These are phyloP conservation scores for Anguilla marmorata DNA, from an alignment of 2,797 vertebrate genomes.

Conservation along the genomic window DNA sequence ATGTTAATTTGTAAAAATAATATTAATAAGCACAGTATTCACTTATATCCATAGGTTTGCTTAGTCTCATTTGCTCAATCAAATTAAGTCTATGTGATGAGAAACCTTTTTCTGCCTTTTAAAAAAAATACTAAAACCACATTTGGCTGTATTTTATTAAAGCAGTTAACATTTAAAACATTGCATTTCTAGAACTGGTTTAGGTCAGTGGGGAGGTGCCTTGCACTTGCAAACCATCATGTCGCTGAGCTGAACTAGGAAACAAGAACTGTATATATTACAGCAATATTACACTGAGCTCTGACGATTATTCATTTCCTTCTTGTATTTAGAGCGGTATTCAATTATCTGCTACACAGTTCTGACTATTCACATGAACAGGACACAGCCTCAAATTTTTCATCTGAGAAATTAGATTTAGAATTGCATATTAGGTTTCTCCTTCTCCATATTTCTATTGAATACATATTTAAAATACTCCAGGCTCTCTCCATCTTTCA, in stretches of 20 bases:
- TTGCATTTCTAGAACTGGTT: slow-evolving; percentile 31
- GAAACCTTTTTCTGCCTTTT: background rate
- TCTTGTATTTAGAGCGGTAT: slow-evolving; percentile 18
- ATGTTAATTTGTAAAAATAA: slow-evolving; percentile 1
- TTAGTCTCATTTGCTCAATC: background rate
- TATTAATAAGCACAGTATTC: background rate
- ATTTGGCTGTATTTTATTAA: background rate
- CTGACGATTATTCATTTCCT: slow-evolving; percentile 39
- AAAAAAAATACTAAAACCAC: no score
- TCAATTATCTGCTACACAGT: slow-evolving; percentile 31
- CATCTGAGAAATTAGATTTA: slow-evolving; percentile 35
- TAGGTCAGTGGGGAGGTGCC: background rate
- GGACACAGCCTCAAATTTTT: slow-evolving; percentile 31
- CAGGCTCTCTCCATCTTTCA: background rate
- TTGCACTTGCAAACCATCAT: background rate
- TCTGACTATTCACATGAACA: slow-evolving; percentile 33
- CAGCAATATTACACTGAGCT: slow-evolving; percentile 34
- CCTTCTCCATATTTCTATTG: background rate
- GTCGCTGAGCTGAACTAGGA: slow-evolving; percentile 28
- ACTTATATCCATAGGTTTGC: background rate
- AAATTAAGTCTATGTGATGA: background rate
- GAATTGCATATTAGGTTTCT: background rate
- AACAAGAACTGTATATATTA: slow-evolving; percentile 34
- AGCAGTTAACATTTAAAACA: background rate
- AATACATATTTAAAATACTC: background rate